Evolutionary conservation across 2,888 invertebrate genomes (phyloP).

Genomic region (Mythimna albipuncta): DNA sequence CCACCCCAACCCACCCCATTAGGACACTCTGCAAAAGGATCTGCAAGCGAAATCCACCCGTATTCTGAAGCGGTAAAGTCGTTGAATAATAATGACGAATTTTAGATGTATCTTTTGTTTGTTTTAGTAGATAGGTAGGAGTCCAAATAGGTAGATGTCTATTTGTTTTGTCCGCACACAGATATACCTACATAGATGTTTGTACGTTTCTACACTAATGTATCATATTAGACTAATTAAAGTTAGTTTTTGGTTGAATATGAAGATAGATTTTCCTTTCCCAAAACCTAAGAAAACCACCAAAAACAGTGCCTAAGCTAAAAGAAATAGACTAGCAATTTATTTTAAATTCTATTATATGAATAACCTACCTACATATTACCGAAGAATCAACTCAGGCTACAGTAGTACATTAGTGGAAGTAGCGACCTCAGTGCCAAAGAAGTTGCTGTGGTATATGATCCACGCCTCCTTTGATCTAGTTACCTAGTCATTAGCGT

Average conservation of each 20-base stretch:
- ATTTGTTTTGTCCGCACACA: constrained; percentile 38
- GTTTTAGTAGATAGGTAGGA: constrained; percentile 66
- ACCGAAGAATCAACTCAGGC: too few relatives aligned
- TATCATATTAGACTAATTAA: not conserved
- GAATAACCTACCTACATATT: too few relatives aligned
- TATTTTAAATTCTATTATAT: too few relatives aligned
- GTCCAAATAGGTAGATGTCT: constrained; percentile 55
- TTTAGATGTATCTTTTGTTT: constrained; percentile 82
- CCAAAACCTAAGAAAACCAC: not conserved
- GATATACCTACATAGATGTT: constrained; percentile 16
- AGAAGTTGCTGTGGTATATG: too few relatives aligned
- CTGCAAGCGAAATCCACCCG: constrained; percentile 67
- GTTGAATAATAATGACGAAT: constrained; percentile 70
- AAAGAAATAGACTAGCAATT: too few relatives aligned
- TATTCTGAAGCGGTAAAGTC: constrained; percentile 64
- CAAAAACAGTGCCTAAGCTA: too few relatives aligned
- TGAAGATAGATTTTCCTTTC: not conserved
- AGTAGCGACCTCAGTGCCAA: too few relatives aligned
- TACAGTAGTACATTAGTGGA: too few relatives aligned
- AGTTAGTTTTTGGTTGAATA: not conserved
- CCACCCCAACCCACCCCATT: constrained; percentile 83
- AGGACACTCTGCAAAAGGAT: constrained; percentile 59
- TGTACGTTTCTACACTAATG: not conserved
- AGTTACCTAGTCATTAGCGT: too few relatives aligned
- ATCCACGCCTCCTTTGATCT: too few relatives aligned